Percentiles rank a stretch among this genome's conserved stretches.
phyloP scores from a whole-genome alignment of 1,140 invertebrate species.

The Antheraea pernyi region DNA sequence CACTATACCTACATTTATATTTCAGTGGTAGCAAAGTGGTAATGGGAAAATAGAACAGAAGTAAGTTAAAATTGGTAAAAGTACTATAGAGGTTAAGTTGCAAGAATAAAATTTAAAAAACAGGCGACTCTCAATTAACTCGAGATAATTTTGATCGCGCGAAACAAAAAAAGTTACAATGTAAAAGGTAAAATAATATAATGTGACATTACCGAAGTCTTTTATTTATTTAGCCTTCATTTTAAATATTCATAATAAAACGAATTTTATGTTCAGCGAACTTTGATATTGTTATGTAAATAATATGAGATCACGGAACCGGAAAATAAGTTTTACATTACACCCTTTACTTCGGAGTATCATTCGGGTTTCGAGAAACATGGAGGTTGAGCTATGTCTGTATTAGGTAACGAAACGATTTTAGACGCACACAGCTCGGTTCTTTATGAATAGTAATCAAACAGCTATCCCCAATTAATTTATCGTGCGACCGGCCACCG shows the following conservation, averaged over 20 bases:
- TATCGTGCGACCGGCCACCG: slow-evolving; percentile 43
- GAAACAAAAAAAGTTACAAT: too few species aligned
- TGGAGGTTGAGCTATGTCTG: not conserved
- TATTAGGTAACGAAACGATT: slow-evolving; percentile 45
- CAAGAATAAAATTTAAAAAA: too few species aligned
- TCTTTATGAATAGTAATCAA: slow-evolving; percentile 70
- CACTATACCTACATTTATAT: too few species aligned
- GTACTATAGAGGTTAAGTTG: too few species aligned
- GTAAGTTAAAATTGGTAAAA: too few species aligned
- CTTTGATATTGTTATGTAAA: slow-evolving; percentile 37
- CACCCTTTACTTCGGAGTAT: not conserved
- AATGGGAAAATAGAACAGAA: too few species aligned
- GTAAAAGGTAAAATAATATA: too few species aligned
- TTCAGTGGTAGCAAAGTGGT: too few species aligned
- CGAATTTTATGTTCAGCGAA: slow-evolving; percentile 7
- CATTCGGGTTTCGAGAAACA: not conserved
- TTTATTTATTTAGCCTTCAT: not conserved
- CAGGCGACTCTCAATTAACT: too few species aligned
- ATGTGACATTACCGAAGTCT: not conserved
- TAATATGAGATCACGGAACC: slow-evolving; percentile 35
- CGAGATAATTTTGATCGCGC: too few species aligned
- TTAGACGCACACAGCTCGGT: slow-evolving; percentile 36
- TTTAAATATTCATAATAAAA: slow-evolving; percentile 15
- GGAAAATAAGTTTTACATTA: slow-evolving; percentile 43
- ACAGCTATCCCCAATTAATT: slow-evolving; percentile 48